These are phyloP conservation scores for Capromys pilorides DNA, from an alignment of 2,797 vertebrate species.

Conservation along the genomic window DNA sequence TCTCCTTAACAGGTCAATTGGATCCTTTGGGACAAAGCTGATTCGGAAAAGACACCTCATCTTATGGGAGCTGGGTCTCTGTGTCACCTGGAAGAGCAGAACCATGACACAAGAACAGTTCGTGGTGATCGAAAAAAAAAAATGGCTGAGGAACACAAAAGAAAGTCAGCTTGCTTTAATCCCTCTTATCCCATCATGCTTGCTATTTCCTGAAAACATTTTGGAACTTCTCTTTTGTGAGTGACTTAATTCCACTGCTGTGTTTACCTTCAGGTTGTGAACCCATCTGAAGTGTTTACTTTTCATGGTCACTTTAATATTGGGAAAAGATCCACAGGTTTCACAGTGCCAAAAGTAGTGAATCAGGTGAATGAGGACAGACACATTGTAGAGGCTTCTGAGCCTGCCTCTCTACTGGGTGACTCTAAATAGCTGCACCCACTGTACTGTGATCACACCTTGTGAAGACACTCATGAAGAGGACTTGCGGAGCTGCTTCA, in stretches of 20 bases:
- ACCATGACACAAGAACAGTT: constrained; percentile 27
- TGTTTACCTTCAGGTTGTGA: background rate
- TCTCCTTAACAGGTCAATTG: constrained; percentile 95
- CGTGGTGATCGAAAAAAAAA: background rate
- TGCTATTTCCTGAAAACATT: background rate
- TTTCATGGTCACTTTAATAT: background rate
- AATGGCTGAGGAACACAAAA: background rate
- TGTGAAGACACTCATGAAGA: background rate
- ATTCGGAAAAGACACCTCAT: constrained; percentile 99
- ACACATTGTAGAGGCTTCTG: background rate
- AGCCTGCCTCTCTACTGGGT: background rate
- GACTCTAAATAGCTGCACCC: background rate
- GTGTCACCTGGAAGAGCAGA: constrained; percentile 92
- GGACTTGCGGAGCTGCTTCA: background rate
- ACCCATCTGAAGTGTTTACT: background rate
- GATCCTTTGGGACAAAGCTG: constrained; percentile 99
- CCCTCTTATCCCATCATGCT: background rate
- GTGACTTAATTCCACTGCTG: background rate
- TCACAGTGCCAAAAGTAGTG: background rate
- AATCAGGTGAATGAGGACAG: background rate
- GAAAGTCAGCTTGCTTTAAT: background rate
- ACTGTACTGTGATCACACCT: background rate
- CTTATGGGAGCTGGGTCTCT: constrained; percentile 96
- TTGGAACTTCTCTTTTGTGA: background rate
- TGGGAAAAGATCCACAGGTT: background rate